Evolutionary conservation across 2,113 vertebrate species (phyloP).

Genomic region (Periophthalmus modestus): DNA sequence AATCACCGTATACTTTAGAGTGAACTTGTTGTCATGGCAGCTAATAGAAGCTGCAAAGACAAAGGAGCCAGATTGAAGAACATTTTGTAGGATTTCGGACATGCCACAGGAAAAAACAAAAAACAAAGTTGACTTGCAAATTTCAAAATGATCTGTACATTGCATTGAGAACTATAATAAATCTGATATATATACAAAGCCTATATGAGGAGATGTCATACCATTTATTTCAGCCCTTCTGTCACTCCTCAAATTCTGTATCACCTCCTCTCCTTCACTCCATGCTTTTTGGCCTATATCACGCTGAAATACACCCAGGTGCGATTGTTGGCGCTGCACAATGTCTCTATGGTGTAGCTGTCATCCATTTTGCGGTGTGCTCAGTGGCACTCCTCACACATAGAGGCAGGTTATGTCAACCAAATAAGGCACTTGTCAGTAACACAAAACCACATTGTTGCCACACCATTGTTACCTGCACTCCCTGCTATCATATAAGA

Average conservation of each 20-base stretch:
- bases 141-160: too few relatives aligned
- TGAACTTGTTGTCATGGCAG: background rate
- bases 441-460: conserved; percentile 73
- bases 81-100: background rate
- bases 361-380: conserved; percentile 61
- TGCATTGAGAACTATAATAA: background rate
- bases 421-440: conserved; percentile 76
- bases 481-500: conserved; percentile 68
- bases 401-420: conserved; percentile 68
- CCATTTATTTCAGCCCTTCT: conserved; percentile 34
- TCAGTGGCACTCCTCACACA: conserved; percentile 56
- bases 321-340: conserved; percentile 62
- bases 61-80: background rate
- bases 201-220: conserved; percentile 35
- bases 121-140: too few relatives aligned
- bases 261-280: conserved; percentile 39
- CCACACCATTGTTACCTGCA: conserved; percentile 69
- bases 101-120: background rate
- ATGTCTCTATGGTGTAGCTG: conserved; percentile 69
- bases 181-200: conserved; percentile 19
- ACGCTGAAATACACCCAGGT: conserved; percentile 44
- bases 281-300: conserved; percentile 31
- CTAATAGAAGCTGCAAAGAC: background rate
- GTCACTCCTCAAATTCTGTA: conserved; percentile 53
- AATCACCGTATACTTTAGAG: background rate